Base-by-base conservation (phyloP, 2,888 invertebrate species). In the Ectropis crepuscularia region DNA sequence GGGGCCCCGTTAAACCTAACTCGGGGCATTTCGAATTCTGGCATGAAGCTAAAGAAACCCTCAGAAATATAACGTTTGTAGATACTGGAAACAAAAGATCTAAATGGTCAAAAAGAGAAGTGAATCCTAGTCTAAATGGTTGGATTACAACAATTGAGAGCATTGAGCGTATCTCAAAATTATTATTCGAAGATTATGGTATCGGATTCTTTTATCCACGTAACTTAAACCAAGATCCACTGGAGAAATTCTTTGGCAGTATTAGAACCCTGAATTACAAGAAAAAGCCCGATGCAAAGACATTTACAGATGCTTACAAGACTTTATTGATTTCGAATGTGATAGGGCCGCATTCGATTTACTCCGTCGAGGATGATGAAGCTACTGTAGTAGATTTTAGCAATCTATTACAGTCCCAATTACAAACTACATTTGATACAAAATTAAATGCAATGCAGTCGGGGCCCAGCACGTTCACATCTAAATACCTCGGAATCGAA, bases 101-200 rank as follows among this genome's bases (percentile, higher is more conserved):
- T 5, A 8, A 10, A 6, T 6, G 10, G 12, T 11, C 6, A 11
- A 39, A 39, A 50, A 9, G 11, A 6, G n/a, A 12, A 28, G 10
- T 42, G 53, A 16, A 42, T 42, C n/a, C 53, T 28, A 38, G 41
- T 16, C 9, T 53, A 9, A 6, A 42, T 11, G 53, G 53, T 12
- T 53, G 53, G 53, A 53, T 42, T 5, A 53, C 42, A 4, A 53
- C 42, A 5, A 16, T 53, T 9, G 42, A 53, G 28, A 53, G 53
- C 10, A 42, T 53, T 5, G 28, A 28, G 5, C 9, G 53, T 12
- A 10, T 53, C 5, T 16, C 16, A 6, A 53, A 41, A 41, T 41
- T 53, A 10, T 42, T 53, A 53, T 42, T 42, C 8, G 10, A 41
- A 6, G 16, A 12, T 10, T 42, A 42, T 42, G 16, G 28, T 6